Conservation (phyloP, 2,113 vertebrate genomes). For the Strigops habroptila region DNA sequence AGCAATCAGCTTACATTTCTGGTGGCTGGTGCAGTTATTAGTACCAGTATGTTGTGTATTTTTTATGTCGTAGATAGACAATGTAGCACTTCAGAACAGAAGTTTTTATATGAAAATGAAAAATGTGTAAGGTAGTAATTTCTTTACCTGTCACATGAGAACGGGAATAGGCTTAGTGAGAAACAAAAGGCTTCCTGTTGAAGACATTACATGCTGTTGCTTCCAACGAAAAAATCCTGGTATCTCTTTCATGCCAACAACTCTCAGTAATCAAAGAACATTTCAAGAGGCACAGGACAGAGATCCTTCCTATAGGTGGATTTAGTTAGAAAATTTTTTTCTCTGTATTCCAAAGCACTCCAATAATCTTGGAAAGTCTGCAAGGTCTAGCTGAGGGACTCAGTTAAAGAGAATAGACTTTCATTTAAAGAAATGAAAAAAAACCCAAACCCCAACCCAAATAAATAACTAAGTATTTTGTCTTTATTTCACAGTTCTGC, state of each 20-base stretch:
- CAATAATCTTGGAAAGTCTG: background rate
- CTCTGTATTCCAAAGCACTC: background rate
- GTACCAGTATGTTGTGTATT: background rate
- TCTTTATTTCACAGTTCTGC: background rate
- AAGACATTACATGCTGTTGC: background rate
- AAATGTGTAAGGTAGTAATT: background rate
- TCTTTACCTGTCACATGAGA: constrained; percentile 16
- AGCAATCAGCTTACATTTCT: background rate
- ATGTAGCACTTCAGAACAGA: background rate
- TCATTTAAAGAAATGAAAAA: background rate
- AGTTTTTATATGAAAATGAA: constrained; percentile 13
- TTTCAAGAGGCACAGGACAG: background rate
- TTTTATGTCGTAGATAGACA: background rate
- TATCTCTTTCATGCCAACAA: background rate
- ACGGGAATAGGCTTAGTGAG: background rate
- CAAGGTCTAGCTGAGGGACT: constrained; percentile 4
- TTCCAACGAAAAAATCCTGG: background rate
- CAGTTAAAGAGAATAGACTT: background rate
- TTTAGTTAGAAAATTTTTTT: constrained; percentile 33
- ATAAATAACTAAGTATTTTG: background rate
- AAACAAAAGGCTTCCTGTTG: constrained; percentile 7
- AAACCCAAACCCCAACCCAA: background rate
- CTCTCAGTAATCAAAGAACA: background rate
- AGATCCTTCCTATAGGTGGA: background rate
- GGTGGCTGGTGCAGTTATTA: background rate